These are phyloP conservation scores for Exephanes ischioxanthus DNA, from an alignment of 2,888 invertebrate genomes.

Conservation along the genomic window DNA sequence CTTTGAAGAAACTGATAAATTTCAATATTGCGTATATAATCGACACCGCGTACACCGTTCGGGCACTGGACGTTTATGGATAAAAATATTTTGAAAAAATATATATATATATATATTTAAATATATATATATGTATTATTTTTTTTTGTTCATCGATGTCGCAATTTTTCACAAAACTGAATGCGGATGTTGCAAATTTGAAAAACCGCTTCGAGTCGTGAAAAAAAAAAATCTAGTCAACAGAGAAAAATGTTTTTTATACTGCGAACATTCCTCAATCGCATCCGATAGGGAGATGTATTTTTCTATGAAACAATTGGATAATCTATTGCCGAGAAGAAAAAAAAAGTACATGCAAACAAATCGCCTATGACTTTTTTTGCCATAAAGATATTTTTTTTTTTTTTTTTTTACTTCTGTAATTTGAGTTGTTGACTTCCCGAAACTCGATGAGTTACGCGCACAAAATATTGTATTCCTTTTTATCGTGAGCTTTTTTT, in stretches of 20 bases:
- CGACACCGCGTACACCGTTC: conserved; percentile 40
- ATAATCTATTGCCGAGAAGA: conserved; percentile 56
- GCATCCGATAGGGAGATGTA: conserved; percentile 55
- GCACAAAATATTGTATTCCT: conserved; percentile 60
- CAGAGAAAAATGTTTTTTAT: conserved; percentile 68
- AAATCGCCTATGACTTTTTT: conserved; percentile 49
- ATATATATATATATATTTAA: background rate
- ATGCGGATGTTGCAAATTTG: conserved; percentile 37
- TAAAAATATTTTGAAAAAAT: conserved; percentile 14
- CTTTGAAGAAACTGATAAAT: conserved; percentile 50
- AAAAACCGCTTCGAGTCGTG: conserved; percentile 49
- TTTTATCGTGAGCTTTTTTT: conserved; percentile 12
- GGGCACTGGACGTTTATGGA: conserved; percentile 14
- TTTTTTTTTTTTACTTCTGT: conserved; percentile 52
- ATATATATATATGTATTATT: background rate
- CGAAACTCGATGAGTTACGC: conserved; percentile 55
- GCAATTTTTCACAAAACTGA: conserved; percentile 38
- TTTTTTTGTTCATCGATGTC: conserved; percentile 41
- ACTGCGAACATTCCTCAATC: conserved; percentile 70
- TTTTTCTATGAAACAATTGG: conserved; percentile 67
- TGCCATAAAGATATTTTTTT: conserved; percentile 55
- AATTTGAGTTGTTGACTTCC: conserved; percentile 50
- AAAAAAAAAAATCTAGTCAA: conserved; percentile 67
- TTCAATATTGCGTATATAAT: conserved; percentile 40
- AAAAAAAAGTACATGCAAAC: conserved; percentile 39